Evolutionary conservation across 2,113 vertebrate species (phyloP).

Genomic region (Dasyurus viverrinus): DNA sequence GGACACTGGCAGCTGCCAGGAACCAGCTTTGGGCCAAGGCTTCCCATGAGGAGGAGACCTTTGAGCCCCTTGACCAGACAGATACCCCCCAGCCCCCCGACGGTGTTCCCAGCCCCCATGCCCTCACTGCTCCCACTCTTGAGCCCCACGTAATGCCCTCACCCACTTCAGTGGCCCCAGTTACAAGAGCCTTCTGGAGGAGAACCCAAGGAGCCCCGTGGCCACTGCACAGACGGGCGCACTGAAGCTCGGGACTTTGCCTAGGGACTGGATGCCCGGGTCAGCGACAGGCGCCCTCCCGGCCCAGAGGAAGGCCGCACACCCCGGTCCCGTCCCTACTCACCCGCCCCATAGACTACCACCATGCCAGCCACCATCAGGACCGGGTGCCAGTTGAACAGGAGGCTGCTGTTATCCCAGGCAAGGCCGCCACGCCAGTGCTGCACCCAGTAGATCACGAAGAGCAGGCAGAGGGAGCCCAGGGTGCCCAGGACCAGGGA

Average conservation of each 20-base stretch:
- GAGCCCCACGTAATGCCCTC: not conserved
- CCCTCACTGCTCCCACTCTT: not conserved
- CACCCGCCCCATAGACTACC: conserved; percentile 92
- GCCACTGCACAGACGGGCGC: not conserved
- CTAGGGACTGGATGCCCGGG: too few species aligned
- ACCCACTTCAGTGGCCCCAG: not conserved
- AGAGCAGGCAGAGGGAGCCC: conserved; percentile 86
- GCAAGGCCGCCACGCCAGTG: conserved; percentile 90
- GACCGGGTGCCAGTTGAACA: conserved; percentile 96
- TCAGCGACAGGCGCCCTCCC: too few species aligned
- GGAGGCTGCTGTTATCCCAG: conserved; percentile 84
- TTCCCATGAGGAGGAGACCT: not conserved
- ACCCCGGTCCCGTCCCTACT: conserved; percentile 49
- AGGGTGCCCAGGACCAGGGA: conserved; percentile 83
- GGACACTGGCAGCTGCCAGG: too few species aligned
- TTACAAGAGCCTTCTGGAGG: too few species aligned
- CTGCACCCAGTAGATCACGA: conserved; percentile 87
- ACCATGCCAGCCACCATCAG: conserved; percentile 93
- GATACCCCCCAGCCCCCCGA: too few species aligned
- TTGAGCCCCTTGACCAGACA: too few species aligned
- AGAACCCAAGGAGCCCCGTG: too few species aligned
- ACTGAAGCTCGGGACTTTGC: not conserved
- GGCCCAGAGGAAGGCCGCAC: not conserved
- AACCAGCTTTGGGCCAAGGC: too few species aligned
- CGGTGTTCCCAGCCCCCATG: too few species aligned